Evolutionary conservation across 2,797 vertebrate species (phyloP).

Genomic region (Simalia tracyae): DNA sequence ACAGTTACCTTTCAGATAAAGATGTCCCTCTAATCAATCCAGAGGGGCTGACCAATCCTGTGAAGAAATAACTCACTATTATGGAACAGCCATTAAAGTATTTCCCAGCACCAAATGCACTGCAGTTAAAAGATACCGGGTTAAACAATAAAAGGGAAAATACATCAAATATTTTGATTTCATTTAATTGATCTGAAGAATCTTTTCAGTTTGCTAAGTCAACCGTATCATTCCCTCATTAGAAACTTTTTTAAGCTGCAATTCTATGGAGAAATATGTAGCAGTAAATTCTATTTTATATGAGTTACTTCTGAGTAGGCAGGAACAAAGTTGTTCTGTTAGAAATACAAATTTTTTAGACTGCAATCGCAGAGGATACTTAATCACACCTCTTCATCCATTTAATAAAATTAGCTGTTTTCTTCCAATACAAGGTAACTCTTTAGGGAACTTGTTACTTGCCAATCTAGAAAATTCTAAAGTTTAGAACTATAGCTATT

Average conservation of each 20-base stretch:
- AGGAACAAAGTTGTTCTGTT: neutral
- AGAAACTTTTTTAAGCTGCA: neutral
- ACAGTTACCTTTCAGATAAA: slow-evolving; percentile 34
- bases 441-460: neutral
- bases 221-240: neutral
- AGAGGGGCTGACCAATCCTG: slow-evolving; percentile 31
- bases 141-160: neutral
- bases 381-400: neutral
- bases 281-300: neutral
- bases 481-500: neutral
- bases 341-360: neutral
- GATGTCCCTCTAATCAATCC: slow-evolving; percentile 15
- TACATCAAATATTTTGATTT: neutral
- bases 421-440: neutral
- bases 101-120: slow-evolving; percentile 17
- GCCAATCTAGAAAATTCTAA: neutral
- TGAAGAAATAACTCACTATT: neutral
- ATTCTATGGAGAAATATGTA: neutral
- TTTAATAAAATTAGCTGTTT: neutral
- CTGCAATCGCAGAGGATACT: neutral
- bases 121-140: neutral
- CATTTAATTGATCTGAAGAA: slow-evolving; percentile 15
- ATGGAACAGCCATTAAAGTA: neutral
- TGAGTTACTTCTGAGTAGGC: neutral
- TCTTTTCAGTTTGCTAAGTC: slow-evolving; percentile 3